Evolutionary conservation across 2,797 vertebrate species (phyloP).

Genomic region (Notamacropus eugenii): DNA sequence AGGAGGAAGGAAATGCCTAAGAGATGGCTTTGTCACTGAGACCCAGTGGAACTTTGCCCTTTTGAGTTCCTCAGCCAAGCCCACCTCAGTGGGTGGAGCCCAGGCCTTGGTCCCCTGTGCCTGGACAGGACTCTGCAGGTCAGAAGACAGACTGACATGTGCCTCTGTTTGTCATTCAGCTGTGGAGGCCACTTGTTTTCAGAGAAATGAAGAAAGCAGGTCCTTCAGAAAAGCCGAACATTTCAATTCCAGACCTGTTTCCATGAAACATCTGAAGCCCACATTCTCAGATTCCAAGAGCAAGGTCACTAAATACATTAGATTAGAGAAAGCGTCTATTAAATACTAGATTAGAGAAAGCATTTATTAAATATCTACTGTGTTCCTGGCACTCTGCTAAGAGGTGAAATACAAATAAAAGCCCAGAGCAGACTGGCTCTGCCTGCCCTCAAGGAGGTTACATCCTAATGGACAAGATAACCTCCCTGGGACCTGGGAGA

Average conservation of each 20-base stretch:
- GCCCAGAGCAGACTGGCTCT: not conserved
- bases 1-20: not conserved
- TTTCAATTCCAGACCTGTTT: not conserved
- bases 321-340: not conserved
- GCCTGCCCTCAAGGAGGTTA: not conserved
- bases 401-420: not conserved
- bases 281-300: not conserved
- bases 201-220: not conserved
- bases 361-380: not conserved
- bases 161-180: not conserved
- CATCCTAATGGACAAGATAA: not conserved
- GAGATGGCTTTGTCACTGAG: not conserved
- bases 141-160: not conserved
- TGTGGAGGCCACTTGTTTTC: too few relatives aligned
- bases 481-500: too few relatives aligned
- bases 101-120: not conserved
- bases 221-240: not conserved
- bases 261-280: not conserved
- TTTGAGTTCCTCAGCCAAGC: not conserved
- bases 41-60: not conserved
- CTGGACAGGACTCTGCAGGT: rapidly evolving
- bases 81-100: not conserved
- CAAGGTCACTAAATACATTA: not conserved
- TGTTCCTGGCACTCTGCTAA: not conserved
- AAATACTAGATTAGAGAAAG: not conserved